These are phyloP conservation scores for Busseola fusca DNA, from an alignment of 2,888 invertebrate genomes.

Conservation along the genomic window DNA sequence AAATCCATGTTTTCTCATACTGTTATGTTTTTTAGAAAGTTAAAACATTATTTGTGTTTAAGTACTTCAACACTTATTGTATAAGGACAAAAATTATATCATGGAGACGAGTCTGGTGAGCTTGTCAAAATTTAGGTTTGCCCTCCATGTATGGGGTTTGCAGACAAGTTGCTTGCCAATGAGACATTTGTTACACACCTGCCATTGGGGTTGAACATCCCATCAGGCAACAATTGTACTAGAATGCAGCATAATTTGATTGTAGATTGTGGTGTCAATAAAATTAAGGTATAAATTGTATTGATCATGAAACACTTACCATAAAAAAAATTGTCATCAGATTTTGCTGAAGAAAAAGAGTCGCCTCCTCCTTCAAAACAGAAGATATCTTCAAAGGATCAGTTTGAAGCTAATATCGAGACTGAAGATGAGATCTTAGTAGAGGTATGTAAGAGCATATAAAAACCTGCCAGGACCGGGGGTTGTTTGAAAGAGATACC, in stretches of 20 bases:
- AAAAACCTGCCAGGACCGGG: too few relatives aligned
- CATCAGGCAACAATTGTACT: neutral
- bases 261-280: neutral
- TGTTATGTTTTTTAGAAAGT: neutral
- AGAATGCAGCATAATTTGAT: neutral
- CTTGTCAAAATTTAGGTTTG: neutral
- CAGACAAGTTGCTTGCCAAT: neutral
- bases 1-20: neutral
- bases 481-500: too few relatives aligned
- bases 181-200: neutral
- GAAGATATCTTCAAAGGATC: conserved; percentile 67
- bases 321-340: conserved; percentile 53
- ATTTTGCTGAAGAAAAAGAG: conserved; percentile 74
- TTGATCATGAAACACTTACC: neutral
- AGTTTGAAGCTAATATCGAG: conserved; percentile 75
- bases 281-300: neutral
- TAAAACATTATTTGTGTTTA: neutral
- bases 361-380: conserved; percentile 68
- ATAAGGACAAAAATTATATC: too few relatives aligned
- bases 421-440: conserved; percentile 90
- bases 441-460: conserved; percentile 82
- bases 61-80: too few relatives aligned
- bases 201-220: neutral
- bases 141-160: neutral
- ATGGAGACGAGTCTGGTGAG: too few relatives aligned